Conservation (phyloP, 1,140 invertebrate genomes). For the Ceratina australensis region DNA sequence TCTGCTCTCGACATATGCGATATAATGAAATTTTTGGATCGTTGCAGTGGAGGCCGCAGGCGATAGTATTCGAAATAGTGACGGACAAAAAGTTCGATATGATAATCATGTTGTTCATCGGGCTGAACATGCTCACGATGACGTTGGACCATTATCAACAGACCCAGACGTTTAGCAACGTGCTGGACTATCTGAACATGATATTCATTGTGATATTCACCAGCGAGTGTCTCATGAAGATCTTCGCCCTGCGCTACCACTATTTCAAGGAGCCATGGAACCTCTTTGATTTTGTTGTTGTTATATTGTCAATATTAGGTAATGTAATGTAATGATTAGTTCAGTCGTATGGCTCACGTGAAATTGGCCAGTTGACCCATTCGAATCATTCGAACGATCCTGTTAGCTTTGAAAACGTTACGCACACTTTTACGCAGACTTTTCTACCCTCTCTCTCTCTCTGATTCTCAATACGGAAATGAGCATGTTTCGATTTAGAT, state of each 20-base stretch:
- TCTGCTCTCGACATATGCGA: no score
- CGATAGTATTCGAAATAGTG: constrained; percentile 97
- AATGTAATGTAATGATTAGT: constrained; percentile 80
- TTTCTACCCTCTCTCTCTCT: not conserved
- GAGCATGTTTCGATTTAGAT: constrained; percentile 36
- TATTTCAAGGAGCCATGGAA: constrained; percentile 99
- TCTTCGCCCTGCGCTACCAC: constrained; percentile 97
- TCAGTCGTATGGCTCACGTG: constrained; percentile 77
- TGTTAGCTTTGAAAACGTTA: constrained; percentile 68
- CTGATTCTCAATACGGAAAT: constrained; percentile 8
- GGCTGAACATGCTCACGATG: constrained; percentile 99
- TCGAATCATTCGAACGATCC: constrained; percentile 39
- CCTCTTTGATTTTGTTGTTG: constrained; percentile 99
- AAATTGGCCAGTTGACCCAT: constrained; percentile 59
- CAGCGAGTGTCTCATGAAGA: constrained; percentile 97
- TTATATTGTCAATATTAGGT: constrained; percentile 98
- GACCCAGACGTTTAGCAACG: constrained; percentile 88
- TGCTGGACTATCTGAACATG: constrained; percentile 95
- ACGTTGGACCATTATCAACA: constrained; percentile 97
- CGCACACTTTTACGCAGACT: not conserved
- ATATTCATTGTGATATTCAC: constrained; percentile 99
- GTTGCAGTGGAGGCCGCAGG: constrained; percentile 96
- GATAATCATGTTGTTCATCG: constrained; percentile 99
- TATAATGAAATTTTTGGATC: no score
- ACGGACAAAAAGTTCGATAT: constrained; percentile 99